Percentiles rank a stretch among this genome's conserved stretches.
These are phyloP conservation scores for Nysson spinosus DNA, from an alignment of 2,888 invertebrate species.

Conservation along the genomic window DNA sequence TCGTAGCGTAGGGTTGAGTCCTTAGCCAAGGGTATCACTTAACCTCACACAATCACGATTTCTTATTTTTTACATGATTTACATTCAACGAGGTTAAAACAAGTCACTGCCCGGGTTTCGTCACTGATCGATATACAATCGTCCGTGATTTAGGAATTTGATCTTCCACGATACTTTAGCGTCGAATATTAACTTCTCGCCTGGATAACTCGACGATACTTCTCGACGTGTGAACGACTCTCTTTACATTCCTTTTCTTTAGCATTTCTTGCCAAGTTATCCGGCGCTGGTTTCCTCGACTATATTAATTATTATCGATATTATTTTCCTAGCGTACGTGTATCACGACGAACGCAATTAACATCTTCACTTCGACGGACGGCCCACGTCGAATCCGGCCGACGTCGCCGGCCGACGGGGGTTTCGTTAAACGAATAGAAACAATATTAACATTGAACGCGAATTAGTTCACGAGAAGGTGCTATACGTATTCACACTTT, in stretches of 20 bases:
- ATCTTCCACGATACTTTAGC: background rate
- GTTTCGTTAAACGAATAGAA: conserved; percentile 41
- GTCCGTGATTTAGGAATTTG: conserved; percentile 20
- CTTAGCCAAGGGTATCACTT: background rate
- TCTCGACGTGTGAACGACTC: conserved; percentile 4
- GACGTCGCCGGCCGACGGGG: conserved; percentile 12
- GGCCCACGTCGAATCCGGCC: conserved; percentile 32
- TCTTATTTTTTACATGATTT: background rate
- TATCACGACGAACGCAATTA: conserved; percentile 35
- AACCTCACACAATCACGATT: conserved; percentile 1
- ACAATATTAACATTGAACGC: conserved; percentile 64
- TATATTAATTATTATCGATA: conserved; percentile 32
- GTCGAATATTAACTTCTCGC: no score
- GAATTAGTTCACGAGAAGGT: conserved; percentile 51
- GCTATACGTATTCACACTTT: conserved; percentile 60
- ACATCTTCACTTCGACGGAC: conserved; percentile 37
- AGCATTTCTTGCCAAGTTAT: conserved; percentile 7
- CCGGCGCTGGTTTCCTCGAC: conserved; percentile 12
- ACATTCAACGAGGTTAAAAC: conserved; percentile 7
- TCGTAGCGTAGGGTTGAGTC: no score
- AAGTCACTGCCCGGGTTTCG: conserved; percentile 15
- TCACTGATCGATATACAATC: conserved; percentile 27
- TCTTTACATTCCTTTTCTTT: background rate
- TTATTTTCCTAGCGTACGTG: conserved; percentile 37
- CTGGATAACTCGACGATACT: no score